Conservation (phyloP, 2,888 invertebrate species). For the Dilophus febrilis region DNA sequence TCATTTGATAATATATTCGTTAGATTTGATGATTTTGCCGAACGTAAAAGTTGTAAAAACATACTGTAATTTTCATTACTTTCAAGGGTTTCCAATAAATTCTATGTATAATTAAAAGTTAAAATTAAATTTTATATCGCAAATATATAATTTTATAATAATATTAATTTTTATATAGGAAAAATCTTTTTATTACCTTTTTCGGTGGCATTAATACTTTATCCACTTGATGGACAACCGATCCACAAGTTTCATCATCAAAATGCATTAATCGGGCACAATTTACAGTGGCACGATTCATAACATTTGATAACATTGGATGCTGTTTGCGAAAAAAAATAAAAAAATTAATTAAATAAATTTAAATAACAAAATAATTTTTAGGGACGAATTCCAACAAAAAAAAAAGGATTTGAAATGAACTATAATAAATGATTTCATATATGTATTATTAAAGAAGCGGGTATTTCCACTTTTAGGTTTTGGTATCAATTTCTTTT, state of each 20-base stretch:
- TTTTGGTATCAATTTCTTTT: too few relatives aligned
- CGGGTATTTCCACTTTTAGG: too few relatives aligned
- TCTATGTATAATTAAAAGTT: too few relatives aligned
- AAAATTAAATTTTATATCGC: too few relatives aligned
- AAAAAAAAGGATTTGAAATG: not conserved
- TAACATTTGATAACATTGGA: constrained; percentile 36
- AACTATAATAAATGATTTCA: not conserved
- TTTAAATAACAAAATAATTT: too few relatives aligned
- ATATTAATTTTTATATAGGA: not conserved
- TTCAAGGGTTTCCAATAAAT: constrained; percentile 21
- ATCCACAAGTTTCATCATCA: constrained; percentile 48
- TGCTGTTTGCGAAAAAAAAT: constrained; percentile 21
- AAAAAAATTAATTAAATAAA: constrained; percentile 6
- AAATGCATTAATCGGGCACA: constrained; percentile 44
- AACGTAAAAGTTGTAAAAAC: constrained; percentile 24
- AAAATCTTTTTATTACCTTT: too few relatives aligned
- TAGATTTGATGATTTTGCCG: constrained; percentile 24
- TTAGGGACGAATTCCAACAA: not conserved
- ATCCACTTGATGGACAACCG: constrained; percentile 46
- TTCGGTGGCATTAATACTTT: constrained; percentile 32
- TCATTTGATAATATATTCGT: constrained; percentile 20
- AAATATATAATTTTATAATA: too few relatives aligned
- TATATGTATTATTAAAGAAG: not conserved
- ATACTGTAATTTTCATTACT: constrained; percentile 26
- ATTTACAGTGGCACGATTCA: constrained; percentile 45